Evolutionary conservation across 2,113 vertebrate genomes (phyloP).

Genomic region (Lagopus leucura): DNA sequence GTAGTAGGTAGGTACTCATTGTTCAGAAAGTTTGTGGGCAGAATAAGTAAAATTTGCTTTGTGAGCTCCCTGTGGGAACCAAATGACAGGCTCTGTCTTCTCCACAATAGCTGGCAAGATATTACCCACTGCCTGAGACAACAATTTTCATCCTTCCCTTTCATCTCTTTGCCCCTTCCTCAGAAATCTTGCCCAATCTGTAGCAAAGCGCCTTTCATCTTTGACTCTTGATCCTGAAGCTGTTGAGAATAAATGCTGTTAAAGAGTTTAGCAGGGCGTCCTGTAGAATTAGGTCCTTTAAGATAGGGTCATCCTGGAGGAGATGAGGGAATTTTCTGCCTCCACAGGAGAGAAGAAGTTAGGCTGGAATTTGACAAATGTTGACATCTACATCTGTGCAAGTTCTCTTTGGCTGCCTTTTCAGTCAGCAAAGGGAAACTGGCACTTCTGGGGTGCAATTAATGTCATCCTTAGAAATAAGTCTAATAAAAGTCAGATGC

Average conservation of each 20-base stretch:
- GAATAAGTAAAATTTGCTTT: constrained; percentile 63
- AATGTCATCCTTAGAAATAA: neutral
- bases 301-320: constrained; percentile 5
- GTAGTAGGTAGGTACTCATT: constrained; percentile 29
- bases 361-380: constrained; percentile 21
- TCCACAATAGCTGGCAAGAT: constrained; percentile 10
- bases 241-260: constrained; percentile 35
- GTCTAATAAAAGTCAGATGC: neutral
- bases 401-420: neutral
- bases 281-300: constrained; percentile 6
- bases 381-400: neutral
- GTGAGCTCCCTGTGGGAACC: constrained; percentile 49
- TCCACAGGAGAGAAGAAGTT: neutral
- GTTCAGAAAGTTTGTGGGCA: constrained; percentile 58
- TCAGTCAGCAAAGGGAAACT: neutral
- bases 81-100: constrained; percentile 46
- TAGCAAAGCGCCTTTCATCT: constrained; percentile 48
- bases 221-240: constrained; percentile 62
- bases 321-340: constrained; percentile 1
- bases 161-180: constrained; percentile 50
- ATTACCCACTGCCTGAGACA: constrained; percentile 53
- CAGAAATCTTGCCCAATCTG: constrained; percentile 49
- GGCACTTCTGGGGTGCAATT: neutral
- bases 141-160: constrained; percentile 49
- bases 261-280: constrained; percentile 4